Base-by-base conservation (phyloP, 2,113 vertebrate genomes). In the Garra rufa region DNA sequence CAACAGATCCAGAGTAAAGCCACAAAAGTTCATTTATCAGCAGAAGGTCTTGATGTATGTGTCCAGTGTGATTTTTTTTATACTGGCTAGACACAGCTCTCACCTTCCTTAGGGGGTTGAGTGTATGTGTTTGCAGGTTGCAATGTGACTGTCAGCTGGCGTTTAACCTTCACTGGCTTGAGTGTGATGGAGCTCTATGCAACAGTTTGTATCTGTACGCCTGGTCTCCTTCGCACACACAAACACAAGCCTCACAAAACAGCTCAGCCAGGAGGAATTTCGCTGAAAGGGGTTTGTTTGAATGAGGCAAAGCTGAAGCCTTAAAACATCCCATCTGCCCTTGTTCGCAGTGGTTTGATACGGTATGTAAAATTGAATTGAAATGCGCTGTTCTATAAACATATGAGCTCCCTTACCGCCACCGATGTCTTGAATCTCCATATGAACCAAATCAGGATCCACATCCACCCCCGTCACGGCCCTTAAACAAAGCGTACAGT, bases 371-470 rank as follows among this genome's bases (percentile, higher is more conserved):
- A 80, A 48, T 1, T 65, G 44, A 55, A 70, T n/a, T 38, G 28
- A 55, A 61, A 55, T 46, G 67, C 50, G 75, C 28, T 50, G 10
- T 52, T 78, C 48, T 50, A 44, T 30, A 73, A 77, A 84, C 57
- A 76, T 4, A 77, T 38, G 48, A 14, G 34, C 70, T 77, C n/a
- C 34, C 90, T 88, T 93, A 99, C 98, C 97, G 97, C 97, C 98
- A 90, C 94, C 94, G 4, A 91, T 88, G 85, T 98, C 97, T 87
- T 96, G 97, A 91, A 97, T 96, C 90, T 99, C 98, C 97, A 99
- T 95, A 92, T 99, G 98, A 89, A 99, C 96, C 90, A 99, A 88
- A 89, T 98, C 94, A 63, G 96, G 94, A 84, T 98, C 96, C 67
- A 93, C 82, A 0, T 99, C 98, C 91, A 97, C 95, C 82, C 94